Base-by-base conservation (phyloP, 2,797 vertebrate genomes). In the Notoglanidium macrostoma region DNA sequence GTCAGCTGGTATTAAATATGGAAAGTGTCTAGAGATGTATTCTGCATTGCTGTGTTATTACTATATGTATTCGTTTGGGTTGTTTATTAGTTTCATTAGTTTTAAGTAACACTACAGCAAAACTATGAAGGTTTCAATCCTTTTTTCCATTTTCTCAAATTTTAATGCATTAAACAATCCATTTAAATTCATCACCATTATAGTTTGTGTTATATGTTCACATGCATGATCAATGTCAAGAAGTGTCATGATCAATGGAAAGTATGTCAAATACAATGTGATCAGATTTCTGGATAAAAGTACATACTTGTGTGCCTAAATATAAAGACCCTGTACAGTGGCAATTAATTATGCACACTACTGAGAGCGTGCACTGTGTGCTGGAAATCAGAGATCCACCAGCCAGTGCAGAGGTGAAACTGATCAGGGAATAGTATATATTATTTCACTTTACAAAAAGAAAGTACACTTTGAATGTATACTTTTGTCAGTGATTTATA, bases 401-500 rank as follows among this genome's bases (percentile, higher is more conserved):
- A 44, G 44, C 9, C 51, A 72, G 35, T 5, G 46, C 68, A 80
- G 8, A 51, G 40, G 46, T 59, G 1, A 86, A 83, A 40, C 46
- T 32, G 46, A 72, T 77, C 44, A 35, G 23, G 40, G 61, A 86
- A 49, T 63, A 35, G 29, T 35, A 35, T 78, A 89, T 79, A 63
- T 67, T 61, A 8, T 19, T n/a, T 54, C 44, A 57, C 46, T 80
- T 21, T 51, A 74, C 44, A 84, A 44, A 35, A 79, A n/a, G 19
- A 0, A 7, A n/a, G 17, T 35, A 59, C 9, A 23, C 54, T 23
- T 57, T 79, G 14, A 78, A 78, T 32, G 76, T 78, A 2, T 21
- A 57, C 54, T 21, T 57, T 35, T 65, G 59, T 63, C 49, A 40
- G 65, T 51, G 35, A 61, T 86, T 70, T 89, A 61, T 86, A 70